phyloP scores from a whole-genome alignment of 2,797 vertebrate species.

The Enteromius unitaeniatus region DNA sequence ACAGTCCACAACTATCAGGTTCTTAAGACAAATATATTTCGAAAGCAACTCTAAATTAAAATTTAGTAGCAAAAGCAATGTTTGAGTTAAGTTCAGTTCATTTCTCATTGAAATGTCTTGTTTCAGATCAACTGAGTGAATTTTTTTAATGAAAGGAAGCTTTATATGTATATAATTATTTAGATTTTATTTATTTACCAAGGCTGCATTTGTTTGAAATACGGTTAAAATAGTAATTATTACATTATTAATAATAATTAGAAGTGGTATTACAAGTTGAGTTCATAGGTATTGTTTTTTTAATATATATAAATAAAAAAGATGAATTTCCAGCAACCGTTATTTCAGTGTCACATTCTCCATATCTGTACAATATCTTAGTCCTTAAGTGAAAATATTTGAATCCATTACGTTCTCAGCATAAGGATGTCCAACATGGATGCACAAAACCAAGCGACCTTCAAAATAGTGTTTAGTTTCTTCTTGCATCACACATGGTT shows the following conservation, averaged over 20 bases:
- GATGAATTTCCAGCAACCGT: no score
- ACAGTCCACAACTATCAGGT: not conserved
- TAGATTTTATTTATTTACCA: no score
- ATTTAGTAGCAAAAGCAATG: not conserved
- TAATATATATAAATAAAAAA: not conserved
- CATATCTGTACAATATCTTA: not conserved
- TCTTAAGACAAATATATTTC: not conserved
- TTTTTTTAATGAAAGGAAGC: no score
- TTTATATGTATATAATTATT: not conserved
- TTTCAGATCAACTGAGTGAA: not conserved
- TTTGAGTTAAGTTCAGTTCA: not conserved
- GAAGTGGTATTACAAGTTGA: not conserved
- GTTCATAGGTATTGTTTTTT: not conserved
- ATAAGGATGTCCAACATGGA: not conserved
- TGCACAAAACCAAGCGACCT: not conserved
- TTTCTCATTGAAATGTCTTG: not conserved
- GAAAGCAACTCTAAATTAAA: not conserved
- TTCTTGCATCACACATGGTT: not conserved
- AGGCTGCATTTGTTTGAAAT: not conserved
- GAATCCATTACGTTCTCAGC: not conserved
- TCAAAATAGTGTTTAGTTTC: not conserved
- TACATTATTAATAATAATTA: not conserved
- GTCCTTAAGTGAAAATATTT: not conserved
- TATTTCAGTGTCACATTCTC: not conserved
- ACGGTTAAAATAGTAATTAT: not conserved